phyloP scores from a whole-genome alignment of 2,797 vertebrate genomes.

The Rhynchonycteris naso region DNA sequence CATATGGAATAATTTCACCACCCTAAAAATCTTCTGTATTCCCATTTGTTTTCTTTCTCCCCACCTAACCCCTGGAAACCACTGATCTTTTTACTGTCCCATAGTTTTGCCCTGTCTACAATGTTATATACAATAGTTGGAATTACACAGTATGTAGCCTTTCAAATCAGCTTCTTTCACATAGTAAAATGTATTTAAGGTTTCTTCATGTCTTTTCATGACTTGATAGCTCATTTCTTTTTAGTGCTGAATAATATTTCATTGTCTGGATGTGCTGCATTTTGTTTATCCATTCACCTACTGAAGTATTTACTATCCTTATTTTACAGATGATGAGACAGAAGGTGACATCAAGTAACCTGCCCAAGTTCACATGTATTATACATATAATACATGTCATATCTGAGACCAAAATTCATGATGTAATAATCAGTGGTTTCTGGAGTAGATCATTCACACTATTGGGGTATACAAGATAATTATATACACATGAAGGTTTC shows the following conservation, averaged over 20 bases:
- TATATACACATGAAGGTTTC: neutral
- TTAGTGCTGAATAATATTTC: neutral
- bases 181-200: neutral
- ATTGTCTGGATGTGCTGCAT: neutral
- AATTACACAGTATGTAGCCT: neutral
- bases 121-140: neutral
- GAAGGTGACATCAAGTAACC: neutral
- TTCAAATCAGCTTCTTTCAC: neutral
- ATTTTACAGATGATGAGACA: constrained; percentile 1
- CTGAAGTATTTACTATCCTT: constrained; percentile 28
- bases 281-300: neutral
- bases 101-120: constrained; percentile 3
- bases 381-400: neutral
- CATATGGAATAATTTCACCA: neutral
- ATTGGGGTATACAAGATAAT: neutral
- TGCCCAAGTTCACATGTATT: neutral
- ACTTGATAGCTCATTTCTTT: constrained; percentile 15
- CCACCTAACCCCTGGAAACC: neutral
- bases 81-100: neutral
- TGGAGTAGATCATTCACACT: neutral
- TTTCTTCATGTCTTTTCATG: constrained; percentile 8
- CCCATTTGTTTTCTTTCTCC: neutral
- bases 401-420: neutral
- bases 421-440: neutral
- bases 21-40: neutral